Conservation (phyloP, 2,113 vertebrate genomes). For the Pogona vitticeps region DNA sequence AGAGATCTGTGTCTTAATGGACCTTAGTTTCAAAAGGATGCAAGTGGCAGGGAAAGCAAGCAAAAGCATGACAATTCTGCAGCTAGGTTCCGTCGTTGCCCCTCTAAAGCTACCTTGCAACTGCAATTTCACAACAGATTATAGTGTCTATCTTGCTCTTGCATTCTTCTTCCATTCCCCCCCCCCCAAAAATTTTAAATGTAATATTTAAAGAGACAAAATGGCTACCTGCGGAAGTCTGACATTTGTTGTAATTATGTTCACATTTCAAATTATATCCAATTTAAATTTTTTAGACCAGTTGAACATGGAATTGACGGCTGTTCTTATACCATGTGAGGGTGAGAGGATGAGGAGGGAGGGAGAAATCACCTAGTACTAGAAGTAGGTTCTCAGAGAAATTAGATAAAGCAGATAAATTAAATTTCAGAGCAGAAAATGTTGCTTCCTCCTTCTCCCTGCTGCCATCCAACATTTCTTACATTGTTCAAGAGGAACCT, state of each 20-base stretch:
- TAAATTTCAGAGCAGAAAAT: background rate
- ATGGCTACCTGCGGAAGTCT: too few species aligned
- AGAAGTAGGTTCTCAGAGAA: background rate
- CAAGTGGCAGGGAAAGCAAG: background rate
- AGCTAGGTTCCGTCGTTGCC: background rate
- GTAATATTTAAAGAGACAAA: too few species aligned
- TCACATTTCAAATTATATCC: background rate
- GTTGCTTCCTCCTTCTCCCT: background rate
- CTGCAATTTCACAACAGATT: background rate
- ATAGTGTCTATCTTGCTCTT: constrained; percentile 34
- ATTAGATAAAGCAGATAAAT: background rate
- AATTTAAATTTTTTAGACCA: background rate
- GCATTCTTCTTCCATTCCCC: background rate
- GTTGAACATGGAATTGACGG: background rate
- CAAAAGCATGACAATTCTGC: too few species aligned
- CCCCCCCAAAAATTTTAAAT: too few species aligned
- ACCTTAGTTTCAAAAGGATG: background rate
- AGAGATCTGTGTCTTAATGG: too few species aligned
- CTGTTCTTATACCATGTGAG: background rate
- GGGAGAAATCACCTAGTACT: background rate
- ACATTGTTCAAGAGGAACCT: background rate
- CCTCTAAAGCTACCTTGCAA: background rate
- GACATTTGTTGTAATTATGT: background rate
- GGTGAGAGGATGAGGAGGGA: too few species aligned
- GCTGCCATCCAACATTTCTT: too few species aligned